phyloP scores from a whole-genome alignment of 2,113 vertebrate species.

The Antidorcas marsupialis region DNA sequence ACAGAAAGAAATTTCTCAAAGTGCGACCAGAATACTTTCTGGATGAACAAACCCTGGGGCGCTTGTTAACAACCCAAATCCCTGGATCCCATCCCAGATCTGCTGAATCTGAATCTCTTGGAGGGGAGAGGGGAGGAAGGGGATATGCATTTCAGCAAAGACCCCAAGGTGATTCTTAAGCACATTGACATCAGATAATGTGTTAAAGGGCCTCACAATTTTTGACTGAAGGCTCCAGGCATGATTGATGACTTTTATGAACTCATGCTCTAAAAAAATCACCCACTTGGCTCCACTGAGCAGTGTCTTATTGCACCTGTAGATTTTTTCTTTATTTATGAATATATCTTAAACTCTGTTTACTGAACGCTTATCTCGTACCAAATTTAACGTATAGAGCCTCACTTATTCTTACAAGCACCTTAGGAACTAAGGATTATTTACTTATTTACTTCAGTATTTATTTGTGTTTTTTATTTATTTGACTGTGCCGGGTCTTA shows the following conservation, averaged over 20 bases:
- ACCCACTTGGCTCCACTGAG: accelerated
- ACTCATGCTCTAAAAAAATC: background rate
- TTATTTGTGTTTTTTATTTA: background rate
- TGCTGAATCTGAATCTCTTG: background rate
- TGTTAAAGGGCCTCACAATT: background rate
- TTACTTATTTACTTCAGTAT: background rate
- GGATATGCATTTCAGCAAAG: background rate
- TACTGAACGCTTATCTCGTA: background rate
- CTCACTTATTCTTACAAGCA: background rate
- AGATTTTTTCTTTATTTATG: background rate
- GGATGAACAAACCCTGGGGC: background rate
- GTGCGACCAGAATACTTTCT: background rate
- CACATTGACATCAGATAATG: background rate
- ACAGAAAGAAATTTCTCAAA: background rate
- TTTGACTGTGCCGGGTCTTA: background rate
- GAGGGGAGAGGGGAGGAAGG: too few species aligned
- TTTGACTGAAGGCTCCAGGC: background rate
- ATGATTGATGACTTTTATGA: background rate
- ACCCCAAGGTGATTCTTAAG: background rate
- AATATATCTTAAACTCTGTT: background rate
- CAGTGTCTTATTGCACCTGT: background rate
- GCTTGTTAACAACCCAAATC: background rate
- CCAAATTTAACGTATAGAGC: background rate
- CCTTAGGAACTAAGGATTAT: background rate
- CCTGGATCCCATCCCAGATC: slow-evolving; percentile 15